These are phyloP conservation scores for Esperia sulphurella DNA, from an alignment of 2,888 invertebrate genomes.

Conservation along the genomic window DNA sequence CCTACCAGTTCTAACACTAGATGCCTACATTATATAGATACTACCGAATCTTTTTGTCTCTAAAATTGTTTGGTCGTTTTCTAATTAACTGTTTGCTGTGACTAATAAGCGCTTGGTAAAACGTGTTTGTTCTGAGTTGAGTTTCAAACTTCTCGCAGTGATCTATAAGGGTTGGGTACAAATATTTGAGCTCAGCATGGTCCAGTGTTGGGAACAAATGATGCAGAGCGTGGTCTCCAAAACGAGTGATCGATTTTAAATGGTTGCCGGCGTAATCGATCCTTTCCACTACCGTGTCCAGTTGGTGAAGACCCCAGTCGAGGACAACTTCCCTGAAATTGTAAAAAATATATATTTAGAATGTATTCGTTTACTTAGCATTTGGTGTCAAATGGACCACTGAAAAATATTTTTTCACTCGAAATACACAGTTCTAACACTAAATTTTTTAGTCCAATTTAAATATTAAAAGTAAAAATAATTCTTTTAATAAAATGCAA, in stretches of 20 bases:
- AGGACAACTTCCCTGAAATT: conserved; percentile 62
- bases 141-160: conserved; percentile 83
- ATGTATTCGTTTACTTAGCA: too few species aligned
- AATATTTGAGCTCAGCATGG: conserved; percentile 83
- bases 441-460: too few species aligned
- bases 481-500: too few species aligned
- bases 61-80: conserved; percentile 54
- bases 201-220: conserved; percentile 91
- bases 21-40: background rate
- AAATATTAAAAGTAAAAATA: too few species aligned
- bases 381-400: too few species aligned
- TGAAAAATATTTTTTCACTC: too few species aligned
- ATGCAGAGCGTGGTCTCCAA: conserved; percentile 88
- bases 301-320: conserved; percentile 89
- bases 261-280: conserved; percentile 81
- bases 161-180: conserved; percentile 81
- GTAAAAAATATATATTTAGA: background rate
- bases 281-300: conserved; percentile 87
- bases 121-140: conserved; percentile 66
- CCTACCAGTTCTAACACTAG: background rate
- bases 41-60: conserved; percentile 18
- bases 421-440: too few species aligned
- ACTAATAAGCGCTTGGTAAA: conserved; percentile 82
- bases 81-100: conserved; percentile 77
- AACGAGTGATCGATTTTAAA: conserved; percentile 84